Conservation (phyloP, 1,140 invertebrate genomes). For the Drosophila lacertosa region DNA sequence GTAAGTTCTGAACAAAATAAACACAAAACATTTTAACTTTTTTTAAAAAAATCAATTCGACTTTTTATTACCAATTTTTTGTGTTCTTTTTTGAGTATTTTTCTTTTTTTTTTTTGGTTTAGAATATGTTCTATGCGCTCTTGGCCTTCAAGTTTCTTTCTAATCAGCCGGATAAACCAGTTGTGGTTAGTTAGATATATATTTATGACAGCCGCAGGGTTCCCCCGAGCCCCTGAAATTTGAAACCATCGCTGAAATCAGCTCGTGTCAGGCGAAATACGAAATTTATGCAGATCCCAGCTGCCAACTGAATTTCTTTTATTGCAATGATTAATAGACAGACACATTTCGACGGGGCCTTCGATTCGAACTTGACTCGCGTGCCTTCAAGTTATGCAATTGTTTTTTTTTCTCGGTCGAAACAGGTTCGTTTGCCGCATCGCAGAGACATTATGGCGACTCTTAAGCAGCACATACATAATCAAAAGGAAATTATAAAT, state of each 20-base stretch:
- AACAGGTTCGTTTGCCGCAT: constrained; percentile 35
- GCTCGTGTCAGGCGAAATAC: constrained; percentile 14
- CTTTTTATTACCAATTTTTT: constrained; percentile 8
- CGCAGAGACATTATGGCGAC: constrained; percentile 68
- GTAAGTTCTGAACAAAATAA: constrained; percentile 31
- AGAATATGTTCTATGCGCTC: constrained; percentile 27
- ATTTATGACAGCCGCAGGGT: constrained; percentile 46
- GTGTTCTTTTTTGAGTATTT: too few relatives aligned
- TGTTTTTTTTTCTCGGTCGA: constrained; percentile 8
- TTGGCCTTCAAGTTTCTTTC: constrained; percentile 33
- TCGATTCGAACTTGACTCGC: constrained; percentile 25
- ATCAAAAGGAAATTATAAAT: constrained; percentile 62
- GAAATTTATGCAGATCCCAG: constrained; percentile 28
- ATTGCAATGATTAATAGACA: constrained; percentile 41
- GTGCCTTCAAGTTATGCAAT: constrained; percentile 61
- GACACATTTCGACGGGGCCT: neutral
- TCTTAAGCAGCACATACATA: constrained; percentile 26
- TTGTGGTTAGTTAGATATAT: constrained; percentile 45
- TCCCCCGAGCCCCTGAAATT: constrained; percentile 1
- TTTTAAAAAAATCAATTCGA: constrained; percentile 36
- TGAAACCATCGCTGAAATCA: neutral
- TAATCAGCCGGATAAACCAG: constrained; percentile 43
- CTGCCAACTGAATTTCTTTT: constrained; percentile 35
- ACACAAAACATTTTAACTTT: constrained; percentile 25
- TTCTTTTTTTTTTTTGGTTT: constrained; percentile 42